phyloP scores from a whole-genome alignment of 2,113 vertebrate genomes.

The Lepus timidus region DNA sequence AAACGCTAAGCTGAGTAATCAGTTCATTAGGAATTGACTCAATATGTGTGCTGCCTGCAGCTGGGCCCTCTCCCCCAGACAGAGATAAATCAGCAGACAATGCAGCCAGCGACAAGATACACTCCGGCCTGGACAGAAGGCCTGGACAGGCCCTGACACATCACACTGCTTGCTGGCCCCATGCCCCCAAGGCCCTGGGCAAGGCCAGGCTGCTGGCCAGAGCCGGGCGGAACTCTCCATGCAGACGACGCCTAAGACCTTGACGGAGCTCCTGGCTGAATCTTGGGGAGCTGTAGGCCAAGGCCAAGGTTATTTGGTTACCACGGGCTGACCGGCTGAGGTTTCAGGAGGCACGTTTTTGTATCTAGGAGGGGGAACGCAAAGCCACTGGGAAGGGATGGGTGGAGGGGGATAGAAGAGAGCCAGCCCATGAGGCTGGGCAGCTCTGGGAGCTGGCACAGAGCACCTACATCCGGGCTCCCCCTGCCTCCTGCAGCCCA shows the following conservation, averaged over 20 bases:
- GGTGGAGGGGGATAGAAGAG: not conserved
- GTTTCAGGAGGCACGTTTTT: not conserved
- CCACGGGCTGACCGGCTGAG: not conserved
- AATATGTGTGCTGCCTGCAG: constrained; percentile 79
- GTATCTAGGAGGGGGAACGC: not conserved
- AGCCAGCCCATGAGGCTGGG: too few relatives aligned
- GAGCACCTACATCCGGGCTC: not conserved
- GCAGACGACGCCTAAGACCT: not conserved
- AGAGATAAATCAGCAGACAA: constrained; percentile 78
- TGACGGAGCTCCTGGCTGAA: too few relatives aligned
- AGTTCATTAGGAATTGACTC: constrained; percentile 86
- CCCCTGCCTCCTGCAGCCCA: too few relatives aligned
- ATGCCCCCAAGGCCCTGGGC: not conserved
- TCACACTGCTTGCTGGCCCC: not conserved
- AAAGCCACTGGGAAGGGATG: accelerated
- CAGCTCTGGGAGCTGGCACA: not conserved
- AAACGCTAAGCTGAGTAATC: constrained; percentile 86
- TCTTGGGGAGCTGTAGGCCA: not conserved
- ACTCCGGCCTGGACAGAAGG: not conserved
- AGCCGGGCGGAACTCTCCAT: not conserved
- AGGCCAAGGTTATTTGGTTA: not conserved
- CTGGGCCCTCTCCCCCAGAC: constrained; percentile 57
- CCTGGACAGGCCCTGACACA: not conserved
- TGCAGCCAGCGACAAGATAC: constrained; percentile 64
- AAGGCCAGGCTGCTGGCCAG: not conserved